A percentile compares a stretch with the other conserved stretches of the same genome.
phyloP scores from a whole-genome alignment of 2,797 vertebrate genomes.

The Thamnophis elegans region DNA sequence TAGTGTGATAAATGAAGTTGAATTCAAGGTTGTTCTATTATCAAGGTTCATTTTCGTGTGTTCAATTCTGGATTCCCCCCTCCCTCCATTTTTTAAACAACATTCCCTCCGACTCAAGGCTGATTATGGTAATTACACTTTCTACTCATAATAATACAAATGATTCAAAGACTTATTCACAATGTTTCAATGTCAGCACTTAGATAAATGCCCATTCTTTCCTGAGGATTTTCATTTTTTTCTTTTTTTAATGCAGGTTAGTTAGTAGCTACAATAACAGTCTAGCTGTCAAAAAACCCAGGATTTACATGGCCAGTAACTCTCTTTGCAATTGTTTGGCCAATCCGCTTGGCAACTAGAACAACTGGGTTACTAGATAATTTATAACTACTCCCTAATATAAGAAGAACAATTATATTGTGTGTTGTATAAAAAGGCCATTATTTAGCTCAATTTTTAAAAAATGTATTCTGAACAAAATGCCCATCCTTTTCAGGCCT shows the following conservation, averaged over 20 bases:
- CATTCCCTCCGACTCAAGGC: conserved; percentile 72
- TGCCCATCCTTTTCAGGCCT: conserved; percentile 58
- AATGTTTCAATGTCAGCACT: conserved; percentile 71
- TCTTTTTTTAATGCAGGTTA: conserved; percentile 66
- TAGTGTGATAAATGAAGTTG: conserved; percentile 78
- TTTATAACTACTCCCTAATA: conserved; percentile 68
- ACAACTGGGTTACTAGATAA: conserved; percentile 66
- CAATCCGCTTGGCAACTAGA: conserved; percentile 51
- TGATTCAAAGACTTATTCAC: conserved; percentile 72
- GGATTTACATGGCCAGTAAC: conserved; percentile 65
- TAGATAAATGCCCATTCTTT: conserved; percentile 72
- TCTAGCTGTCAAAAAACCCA: conserved; percentile 58
- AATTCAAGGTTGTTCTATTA: conserved; percentile 80
- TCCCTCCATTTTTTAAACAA: conserved; percentile 48
- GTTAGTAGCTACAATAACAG: conserved; percentile 62
- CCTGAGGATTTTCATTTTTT: conserved; percentile 55
- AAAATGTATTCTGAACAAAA: conserved; percentile 68
- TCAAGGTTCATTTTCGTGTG: conserved; percentile 69
- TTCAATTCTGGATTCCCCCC: conserved; percentile 57
- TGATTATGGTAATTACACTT: conserved; percentile 78
- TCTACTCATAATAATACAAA: conserved; percentile 72
- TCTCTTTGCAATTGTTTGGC: conserved; percentile 66
- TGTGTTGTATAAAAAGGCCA: conserved; percentile 68
- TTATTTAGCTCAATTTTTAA: conserved; percentile 68
- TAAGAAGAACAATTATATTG: conserved; percentile 69